A percentile compares a stretch with the other conserved stretches of the same genome.
These are phyloP conservation scores for Pseudomyrmex flavicornis DNA, from an alignment of 1,140 invertebrate genomes.

Conservation along the genomic window DNA sequence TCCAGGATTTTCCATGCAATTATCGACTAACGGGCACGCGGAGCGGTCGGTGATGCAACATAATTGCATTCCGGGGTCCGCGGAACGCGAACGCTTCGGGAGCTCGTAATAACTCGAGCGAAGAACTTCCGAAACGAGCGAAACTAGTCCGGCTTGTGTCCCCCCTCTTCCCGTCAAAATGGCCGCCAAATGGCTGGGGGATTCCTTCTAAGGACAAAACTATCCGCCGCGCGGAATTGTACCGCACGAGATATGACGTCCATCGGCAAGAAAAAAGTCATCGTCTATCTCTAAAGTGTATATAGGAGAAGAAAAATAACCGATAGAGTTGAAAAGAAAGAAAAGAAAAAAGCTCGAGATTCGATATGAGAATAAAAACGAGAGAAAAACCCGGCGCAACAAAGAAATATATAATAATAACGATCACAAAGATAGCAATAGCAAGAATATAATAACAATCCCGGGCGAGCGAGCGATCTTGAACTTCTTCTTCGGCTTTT, in stretches of 20 bases:
- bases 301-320: background rate
- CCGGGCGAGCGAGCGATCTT: background rate
- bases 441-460: background rate
- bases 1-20: conserved; percentile 58
- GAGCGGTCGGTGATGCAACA: conserved; percentile 57
- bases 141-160: conserved; percentile 18
- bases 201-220: conserved; percentile 28
- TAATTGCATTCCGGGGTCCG: conserved; percentile 55
- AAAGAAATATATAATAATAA: background rate
- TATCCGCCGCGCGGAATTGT: conserved; percentile 35
- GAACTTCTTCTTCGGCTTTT: conserved; percentile 3
- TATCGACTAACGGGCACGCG: conserved; percentile 56
- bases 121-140: conserved; percentile 57
- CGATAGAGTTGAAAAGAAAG: background rate
- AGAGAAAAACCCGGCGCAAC: no score
- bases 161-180: conserved; percentile 10
- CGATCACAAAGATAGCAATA: background rate
- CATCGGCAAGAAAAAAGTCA: background rate
- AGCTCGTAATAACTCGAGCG: conserved; percentile 50
- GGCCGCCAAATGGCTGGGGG: conserved; percentile 9
- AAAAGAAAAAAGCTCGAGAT: background rate
- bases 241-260: background rate
- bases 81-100: conserved; percentile 57
- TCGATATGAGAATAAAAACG: background rate
- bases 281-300: no score